A percentile compares a stretch with the other conserved stretches of the same genome.
Conservation (phyloP, 2,797 vertebrate species). For the Chaenodraco wilsoni region DNA sequence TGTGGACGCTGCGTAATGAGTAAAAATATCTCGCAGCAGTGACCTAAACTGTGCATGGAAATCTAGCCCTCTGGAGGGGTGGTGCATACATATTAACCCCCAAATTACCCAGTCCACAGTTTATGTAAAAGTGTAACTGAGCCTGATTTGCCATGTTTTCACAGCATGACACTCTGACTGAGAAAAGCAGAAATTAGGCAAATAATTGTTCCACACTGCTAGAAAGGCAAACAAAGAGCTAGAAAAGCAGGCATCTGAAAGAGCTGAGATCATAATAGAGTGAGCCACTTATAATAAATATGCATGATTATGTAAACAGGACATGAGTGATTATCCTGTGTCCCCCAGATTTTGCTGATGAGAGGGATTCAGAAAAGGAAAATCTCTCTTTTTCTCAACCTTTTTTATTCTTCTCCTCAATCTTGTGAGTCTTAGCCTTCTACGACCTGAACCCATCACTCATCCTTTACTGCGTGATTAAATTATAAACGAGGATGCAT, state of each 20-base stretch:
- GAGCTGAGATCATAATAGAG: conserved; percentile 15
- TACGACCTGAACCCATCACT: conserved; percentile 2
- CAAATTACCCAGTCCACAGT: background rate
- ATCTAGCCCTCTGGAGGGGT: background rate
- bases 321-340: conserved; percentile 57
- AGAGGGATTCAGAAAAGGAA: background rate
- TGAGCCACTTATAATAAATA: conserved; percentile 59
- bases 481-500: background rate
- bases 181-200: background rate
- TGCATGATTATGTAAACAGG: conserved; percentile 71
- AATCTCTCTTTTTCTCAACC: background rate
- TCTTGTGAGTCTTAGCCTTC: background rate
- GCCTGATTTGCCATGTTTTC: conserved; percentile 1
- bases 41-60: conserved; percentile 24
- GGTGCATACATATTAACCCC: conserved; percentile 14
- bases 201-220: background rate
- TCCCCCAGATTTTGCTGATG: conserved; percentile 31
- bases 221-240: conserved; percentile 15
- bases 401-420: background rate
- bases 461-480: background rate
- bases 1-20: conserved; percentile 14
- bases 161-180: background rate
- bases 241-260: conserved; percentile 7
- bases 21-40: background rate
- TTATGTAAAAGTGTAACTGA: conserved; percentile 18